phyloP scores from a whole-genome alignment of 2,888 invertebrate genomes.

The Frankliniella intonsa region DNA sequence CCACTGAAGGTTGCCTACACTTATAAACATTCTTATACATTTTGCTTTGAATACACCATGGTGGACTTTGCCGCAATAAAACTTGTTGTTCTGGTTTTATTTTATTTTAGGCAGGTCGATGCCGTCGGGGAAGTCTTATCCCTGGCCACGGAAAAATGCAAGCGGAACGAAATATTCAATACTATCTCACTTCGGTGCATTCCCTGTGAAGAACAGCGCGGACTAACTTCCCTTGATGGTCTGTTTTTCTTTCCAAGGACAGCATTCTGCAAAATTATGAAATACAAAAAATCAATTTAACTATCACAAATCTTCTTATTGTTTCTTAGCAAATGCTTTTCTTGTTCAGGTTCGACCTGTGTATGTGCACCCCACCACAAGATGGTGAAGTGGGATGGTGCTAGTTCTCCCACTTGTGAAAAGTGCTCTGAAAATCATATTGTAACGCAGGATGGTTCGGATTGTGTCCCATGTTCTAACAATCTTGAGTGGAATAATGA shows the following conservation, averaged over 20 bases:
- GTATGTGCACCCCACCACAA: constrained; percentile 47
- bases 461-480: constrained; percentile 44
- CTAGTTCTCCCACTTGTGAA: constrained; percentile 42
- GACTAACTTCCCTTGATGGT: neutral
- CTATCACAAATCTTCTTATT: neutral
- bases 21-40: neutral
- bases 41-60: neutral
- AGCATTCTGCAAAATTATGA: neutral
- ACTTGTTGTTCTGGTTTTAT: neutral
- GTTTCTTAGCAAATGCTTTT: neutral
- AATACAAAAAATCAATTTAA: no score
- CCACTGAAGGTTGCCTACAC: constrained; percentile 10
- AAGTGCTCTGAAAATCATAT: constrained; percentile 43
- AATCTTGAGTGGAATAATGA: constrained; percentile 30
- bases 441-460: constrained; percentile 44
- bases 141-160: neutral
- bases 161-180: neutral
- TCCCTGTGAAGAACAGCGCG: neutral
- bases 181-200: neutral
- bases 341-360: constrained; percentile 42
- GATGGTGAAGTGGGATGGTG: constrained; percentile 38
- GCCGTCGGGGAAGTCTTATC: neutral
- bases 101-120: neutral
- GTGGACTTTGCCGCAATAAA: neutral
- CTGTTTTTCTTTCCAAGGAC: neutral